Percentiles rank a stretch among this genome's conserved stretches.
Conservation (phyloP, 1,140 invertebrate genomes). For the Acromyrmex echinatior region DNA sequence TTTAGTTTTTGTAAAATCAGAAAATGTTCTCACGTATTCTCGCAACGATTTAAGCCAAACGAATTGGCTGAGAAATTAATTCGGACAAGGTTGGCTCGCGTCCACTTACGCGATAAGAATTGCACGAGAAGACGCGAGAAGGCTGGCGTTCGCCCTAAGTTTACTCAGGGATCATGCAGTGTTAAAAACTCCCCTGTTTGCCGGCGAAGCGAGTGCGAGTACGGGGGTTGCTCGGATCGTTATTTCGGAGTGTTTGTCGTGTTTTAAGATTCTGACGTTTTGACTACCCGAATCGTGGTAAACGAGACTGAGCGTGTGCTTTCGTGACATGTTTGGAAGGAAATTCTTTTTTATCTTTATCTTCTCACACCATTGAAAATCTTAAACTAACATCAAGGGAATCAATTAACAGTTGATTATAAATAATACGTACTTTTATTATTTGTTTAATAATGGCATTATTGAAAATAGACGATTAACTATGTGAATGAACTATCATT, state of each 20-base stretch:
- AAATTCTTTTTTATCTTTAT: conserved; percentile 21
- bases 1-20: neutral
- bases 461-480: neutral
- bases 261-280: conserved; percentile 84
- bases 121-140: conserved; percentile 68
- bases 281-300: conserved; percentile 78
- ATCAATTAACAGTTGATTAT: too few species aligned
- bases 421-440: neutral
- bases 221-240: conserved; percentile 79
- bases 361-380: neutral
- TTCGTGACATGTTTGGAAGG: conserved; percentile 46
- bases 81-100: conserved; percentile 53
- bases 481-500: neutral
- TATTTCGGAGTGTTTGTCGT: conserved; percentile 83
- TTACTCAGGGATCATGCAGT: conserved; percentile 82
- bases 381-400: neutral
- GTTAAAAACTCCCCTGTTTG: conserved; percentile 84
- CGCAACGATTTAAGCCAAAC: conserved; percentile 27
- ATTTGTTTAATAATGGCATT: too few species aligned
- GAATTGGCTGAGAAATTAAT: conserved; percentile 43
- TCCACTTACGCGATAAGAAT: conserved; percentile 70
- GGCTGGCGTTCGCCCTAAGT: conserved; percentile 76
- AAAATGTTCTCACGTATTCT: neutral
- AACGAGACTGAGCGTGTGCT: conserved; percentile 44
- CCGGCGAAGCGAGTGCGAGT: conserved; percentile 75